Base-by-base conservation (phyloP, 1,140 invertebrate species). In the Euura saliciscinereae region DNA sequence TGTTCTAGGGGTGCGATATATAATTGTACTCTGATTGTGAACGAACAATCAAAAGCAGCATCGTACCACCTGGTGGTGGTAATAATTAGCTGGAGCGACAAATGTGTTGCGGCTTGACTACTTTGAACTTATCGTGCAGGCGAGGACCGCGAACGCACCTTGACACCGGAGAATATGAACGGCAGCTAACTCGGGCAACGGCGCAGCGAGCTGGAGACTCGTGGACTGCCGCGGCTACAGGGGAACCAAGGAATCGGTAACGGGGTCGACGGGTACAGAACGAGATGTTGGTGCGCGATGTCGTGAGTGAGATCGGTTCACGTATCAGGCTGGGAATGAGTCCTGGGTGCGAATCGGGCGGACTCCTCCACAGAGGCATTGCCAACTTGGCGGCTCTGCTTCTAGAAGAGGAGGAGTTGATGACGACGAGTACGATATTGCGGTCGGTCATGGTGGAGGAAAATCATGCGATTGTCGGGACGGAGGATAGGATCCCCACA, bases 231-330 rank as follows among this genome's bases (percentile, higher is more conserved):
- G 28, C 28, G 28, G 28, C 28, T 28, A 28, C 0, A 28, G 28
- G 28, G 28, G 28, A 28, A 1, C 28, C 28, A 59, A 59, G 51
- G 3, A 4, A n/a, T 8, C 51, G 51, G 6, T 8, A 59, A n/a
- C 8, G 5, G 8, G 51, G 13, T 11, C 51, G 51, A n/a, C 10
- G 51, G 51, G 8, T 59, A 59, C 51, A 11, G 10, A n/a, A 59
- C 13, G 13, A 67, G 42, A 67, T 67, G 66, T 67, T 67, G 66
- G 43, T 67, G 66, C 66, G 66, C 66, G 66, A 67, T 28, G 66
- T 67, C 66, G 66, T 67, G 28, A 67, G 66, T 44, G 66, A 67
- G 43, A 67, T 67, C 66, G 28, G 66, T 67, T 67, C 66, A 42
- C 66, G 66, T 5, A 67, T 67, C 43, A 42, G 66, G 42, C 66